Evolutionary conservation across 2,888 invertebrate genomes (phyloP).

Genomic region (Meta bourneti): DNA sequence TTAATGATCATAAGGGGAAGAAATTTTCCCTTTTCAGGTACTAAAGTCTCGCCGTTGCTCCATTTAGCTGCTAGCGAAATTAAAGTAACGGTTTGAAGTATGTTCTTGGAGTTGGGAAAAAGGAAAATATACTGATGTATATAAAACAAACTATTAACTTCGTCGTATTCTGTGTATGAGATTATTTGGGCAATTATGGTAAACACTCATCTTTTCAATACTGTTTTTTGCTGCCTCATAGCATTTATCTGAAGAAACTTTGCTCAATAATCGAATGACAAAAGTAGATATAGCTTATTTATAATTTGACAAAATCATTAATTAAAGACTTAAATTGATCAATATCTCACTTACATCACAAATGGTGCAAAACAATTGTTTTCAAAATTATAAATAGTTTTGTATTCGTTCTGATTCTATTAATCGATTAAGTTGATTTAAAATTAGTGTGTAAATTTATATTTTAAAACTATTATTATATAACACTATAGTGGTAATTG

Average conservation of each 20-base stretch:
- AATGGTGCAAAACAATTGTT: too few relatives aligned
- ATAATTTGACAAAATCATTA: too few relatives aligned
- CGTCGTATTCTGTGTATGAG: neutral
- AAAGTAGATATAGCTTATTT: too few relatives aligned
- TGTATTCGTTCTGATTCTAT: too few relatives aligned
- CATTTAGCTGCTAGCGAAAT: constrained; percentile 20
- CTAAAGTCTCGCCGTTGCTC: constrained; percentile 25
- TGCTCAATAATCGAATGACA: too few relatives aligned
- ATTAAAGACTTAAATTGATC: too few relatives aligned
- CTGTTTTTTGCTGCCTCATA: neutral
- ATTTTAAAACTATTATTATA: too few relatives aligned
- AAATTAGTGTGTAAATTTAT: too few relatives aligned
- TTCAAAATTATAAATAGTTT: too few relatives aligned
- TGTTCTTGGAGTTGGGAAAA: neutral
- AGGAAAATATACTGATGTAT: neutral
- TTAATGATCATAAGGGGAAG: constrained; percentile 56
- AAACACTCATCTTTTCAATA: neutral
- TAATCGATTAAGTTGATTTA: too few relatives aligned
- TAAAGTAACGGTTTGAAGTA: constrained; percentile 6
- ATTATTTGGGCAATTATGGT: neutral
- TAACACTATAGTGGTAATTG: too few relatives aligned
- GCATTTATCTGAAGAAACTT: neutral
- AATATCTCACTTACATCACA: too few relatives aligned
- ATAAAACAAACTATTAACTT: neutral
- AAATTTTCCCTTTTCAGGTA: constrained; percentile 57